A percentile compares a stretch with the other conserved stretches of the same genome.
These are phyloP conservation scores for Hydrocynus forskahlii DNA, from an alignment of 2,797 vertebrate species.

Conservation along the genomic window DNA sequence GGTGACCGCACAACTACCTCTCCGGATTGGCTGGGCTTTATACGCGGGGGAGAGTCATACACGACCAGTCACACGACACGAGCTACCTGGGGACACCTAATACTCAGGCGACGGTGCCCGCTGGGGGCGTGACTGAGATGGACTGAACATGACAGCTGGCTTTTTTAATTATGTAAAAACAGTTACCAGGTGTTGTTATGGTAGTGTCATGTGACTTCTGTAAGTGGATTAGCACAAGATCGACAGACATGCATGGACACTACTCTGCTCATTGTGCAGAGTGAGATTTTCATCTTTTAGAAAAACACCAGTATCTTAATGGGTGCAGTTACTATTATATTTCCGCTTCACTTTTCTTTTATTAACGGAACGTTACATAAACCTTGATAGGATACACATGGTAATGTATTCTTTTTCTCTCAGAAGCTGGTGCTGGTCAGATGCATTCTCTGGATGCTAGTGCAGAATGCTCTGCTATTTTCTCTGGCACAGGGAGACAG, in stretches of 20 bases:
- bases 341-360: conserved; percentile 24
- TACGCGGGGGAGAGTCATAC: too few relatives aligned
- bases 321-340: background rate
- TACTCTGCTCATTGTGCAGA: background rate
- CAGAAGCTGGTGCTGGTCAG: conserved; percentile 21
- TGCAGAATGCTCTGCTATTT: conserved; percentile 19
- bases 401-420: conserved; percentile 21
- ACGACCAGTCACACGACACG: too few relatives aligned
- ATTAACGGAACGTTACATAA: conserved; percentile 46
- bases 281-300: background rate
- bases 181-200: background rate
- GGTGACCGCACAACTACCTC: too few relatives aligned
- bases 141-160: background rate
- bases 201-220: background rate
- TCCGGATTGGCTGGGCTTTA: too few relatives aligned
- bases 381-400: conserved; percentile 23
- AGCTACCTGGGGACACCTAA: too few relatives aligned
- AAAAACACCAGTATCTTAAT: background rate
- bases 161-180: background rate
- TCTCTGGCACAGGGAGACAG: conserved; percentile 40
- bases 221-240: conserved; percentile 4
- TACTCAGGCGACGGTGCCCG: too few relatives aligned
- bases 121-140: too few relatives aligned
- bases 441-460: conserved; percentile 32
- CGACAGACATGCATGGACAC: background rate